Conservation (phyloP, 2,888 invertebrate species). For the Scaptomyza tumidula region DNA sequence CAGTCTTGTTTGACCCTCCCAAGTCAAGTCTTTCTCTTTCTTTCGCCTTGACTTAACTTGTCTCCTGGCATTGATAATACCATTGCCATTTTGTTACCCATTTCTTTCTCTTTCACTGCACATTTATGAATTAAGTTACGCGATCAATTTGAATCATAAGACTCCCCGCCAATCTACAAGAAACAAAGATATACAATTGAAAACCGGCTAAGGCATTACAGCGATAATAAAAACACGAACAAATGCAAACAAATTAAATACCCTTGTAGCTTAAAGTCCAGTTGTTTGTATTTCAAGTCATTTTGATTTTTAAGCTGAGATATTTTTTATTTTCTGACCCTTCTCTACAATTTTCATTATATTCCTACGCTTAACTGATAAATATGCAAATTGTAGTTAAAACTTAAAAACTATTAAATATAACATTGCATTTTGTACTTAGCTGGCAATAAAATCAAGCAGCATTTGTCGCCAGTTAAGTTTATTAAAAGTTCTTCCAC, state of each 20-base stretch:
- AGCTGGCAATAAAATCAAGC: too few species aligned
- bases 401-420: too few species aligned
- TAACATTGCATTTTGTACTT: too few species aligned
- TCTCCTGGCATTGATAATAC: constrained; percentile 11
- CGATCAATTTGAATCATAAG: constrained; percentile 68
- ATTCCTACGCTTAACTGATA: too few species aligned
- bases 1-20: constrained; percentile 33
- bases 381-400: too few species aligned
- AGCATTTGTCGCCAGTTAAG: too few species aligned
- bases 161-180: constrained; percentile 1
- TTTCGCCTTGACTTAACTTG: constrained; percentile 9
- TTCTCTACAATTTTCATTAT: too few species aligned
- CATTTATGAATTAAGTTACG: constrained; percentile 76
- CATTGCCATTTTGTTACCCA: constrained; percentile 26
- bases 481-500: too few species aligned
- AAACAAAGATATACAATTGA: constrained; percentile 19
- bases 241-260: neutral
- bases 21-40: constrained; percentile 18
- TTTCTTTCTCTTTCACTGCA: constrained; percentile 44
- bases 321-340: too few species aligned
- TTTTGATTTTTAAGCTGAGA: too few species aligned
- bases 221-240: constrained; percentile 10
- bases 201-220: constrained; percentile 58
- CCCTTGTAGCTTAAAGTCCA: neutral
- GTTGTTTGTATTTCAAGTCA: too few species aligned